Evolutionary conservation across 2,888 invertebrate genomes (phyloP).

Genomic region (Epistrophe eligans): DNA sequence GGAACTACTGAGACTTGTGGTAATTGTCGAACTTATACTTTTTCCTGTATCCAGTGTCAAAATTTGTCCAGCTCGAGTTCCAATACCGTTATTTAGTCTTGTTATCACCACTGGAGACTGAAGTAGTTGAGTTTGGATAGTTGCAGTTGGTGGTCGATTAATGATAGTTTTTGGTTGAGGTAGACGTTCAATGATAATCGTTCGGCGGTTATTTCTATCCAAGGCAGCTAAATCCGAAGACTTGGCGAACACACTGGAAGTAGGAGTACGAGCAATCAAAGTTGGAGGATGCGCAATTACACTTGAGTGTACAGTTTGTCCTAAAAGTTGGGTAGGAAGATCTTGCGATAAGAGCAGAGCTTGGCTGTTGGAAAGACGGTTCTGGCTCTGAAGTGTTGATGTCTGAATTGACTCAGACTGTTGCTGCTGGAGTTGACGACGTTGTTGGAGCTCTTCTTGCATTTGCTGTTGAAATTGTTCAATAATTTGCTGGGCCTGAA

Average conservation of each 20-base stretch:
- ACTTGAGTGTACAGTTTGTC: constrained; percentile 81
- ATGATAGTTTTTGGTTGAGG: constrained; percentile 79
- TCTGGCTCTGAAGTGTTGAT: constrained; percentile 80
- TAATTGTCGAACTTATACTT: constrained; percentile 61
- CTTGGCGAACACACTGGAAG: constrained; percentile 70
- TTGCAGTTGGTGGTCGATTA: constrained; percentile 81
- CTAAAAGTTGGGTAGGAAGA: constrained; percentile 79
- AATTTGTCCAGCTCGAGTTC: constrained; percentile 59
- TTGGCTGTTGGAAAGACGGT: constrained; percentile 79
- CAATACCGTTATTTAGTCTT: constrained; percentile 53
- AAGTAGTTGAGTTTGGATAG: constrained; percentile 81
- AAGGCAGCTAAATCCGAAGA: constrained; percentile 65
- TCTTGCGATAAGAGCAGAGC: constrained; percentile 79
- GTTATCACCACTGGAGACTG: constrained; percentile 80
- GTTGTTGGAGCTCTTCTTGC: constrained; percentile 79
- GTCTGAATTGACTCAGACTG: constrained; percentile 83
- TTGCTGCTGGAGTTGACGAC: constrained; percentile 81
- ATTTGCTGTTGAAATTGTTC: constrained; percentile 82
- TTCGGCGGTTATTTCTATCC: constrained; percentile 78
- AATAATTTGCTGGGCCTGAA: constrained; percentile 81
- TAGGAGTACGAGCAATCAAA: constrained; percentile 78
- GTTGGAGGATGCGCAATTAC: constrained; percentile 82
- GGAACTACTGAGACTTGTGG: constrained; percentile 21
- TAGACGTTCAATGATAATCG: constrained; percentile 77
- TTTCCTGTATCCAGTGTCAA: constrained; percentile 57